Base-by-base conservation (phyloP, 2,113 vertebrate genomes). In the Phocoena phocoena region DNA sequence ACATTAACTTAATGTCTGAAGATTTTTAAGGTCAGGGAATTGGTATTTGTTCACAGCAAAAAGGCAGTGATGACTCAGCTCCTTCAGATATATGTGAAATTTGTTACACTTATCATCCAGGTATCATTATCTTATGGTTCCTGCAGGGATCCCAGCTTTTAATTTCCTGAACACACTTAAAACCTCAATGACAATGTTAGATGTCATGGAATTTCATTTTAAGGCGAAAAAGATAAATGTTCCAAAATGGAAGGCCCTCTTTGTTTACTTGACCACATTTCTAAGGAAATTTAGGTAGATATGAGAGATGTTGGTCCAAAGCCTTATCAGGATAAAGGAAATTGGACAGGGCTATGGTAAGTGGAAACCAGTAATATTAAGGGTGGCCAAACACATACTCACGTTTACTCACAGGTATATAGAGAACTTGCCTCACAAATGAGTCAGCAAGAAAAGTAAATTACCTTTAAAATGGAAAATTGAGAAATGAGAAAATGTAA, bases 131-230 rank as follows among this genome's bases (percentile, higher is more conserved):
- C 90, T 88, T 17, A 44, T 0, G 11, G 38, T 65, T 97, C 74
- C 96, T 90, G 31, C 70, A 73, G 82, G 65, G 88, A 88, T 50
- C 20, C 17, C 38, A 44, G 91, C 15, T 91, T 97, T 98, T 95
- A 97, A 97, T 98, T 97, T 97, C 92, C 97, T 93, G 91, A 91
- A 74, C 85, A 86, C 47, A 79, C 91, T 96, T 85, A 85, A 79
- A 97, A 86, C 62, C 47, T 77, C 63, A 95, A 60, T 47, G 44
- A 23, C 25, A 33, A 53, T 89, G 68, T 81, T 55, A 21, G 83
- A 76, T 83, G 38, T 44, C 50, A 41, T 18, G 23, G 63, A 60
- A 70, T 89, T 97, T 89, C 71, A 95, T 92, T 86, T 88, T 62
- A 58, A 94, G 44, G 58, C 81, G 12, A 47, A 94, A 92, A 60